phyloP scores from a whole-genome alignment of 2,113 vertebrate genomes.

The Lagopus leucura region DNA sequence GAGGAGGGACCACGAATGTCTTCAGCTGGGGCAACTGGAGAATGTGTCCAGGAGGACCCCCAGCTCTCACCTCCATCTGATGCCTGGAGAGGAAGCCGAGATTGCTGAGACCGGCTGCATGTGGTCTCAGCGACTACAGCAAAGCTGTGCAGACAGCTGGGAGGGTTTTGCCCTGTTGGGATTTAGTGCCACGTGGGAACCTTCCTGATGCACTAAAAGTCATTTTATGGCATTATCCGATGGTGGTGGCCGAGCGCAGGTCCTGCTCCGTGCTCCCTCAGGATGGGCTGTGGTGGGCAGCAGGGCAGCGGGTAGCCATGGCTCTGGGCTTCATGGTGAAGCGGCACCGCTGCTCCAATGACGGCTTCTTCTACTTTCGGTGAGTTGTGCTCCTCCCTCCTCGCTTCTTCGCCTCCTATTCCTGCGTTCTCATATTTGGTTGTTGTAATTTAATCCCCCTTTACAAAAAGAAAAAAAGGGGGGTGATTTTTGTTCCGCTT shows the following conservation, averaged over 20 bases:
- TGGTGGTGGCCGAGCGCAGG: not conserved
- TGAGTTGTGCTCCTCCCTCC: constrained; percentile 38
- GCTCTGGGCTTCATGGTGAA: constrained; percentile 75
- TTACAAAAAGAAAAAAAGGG: not conserved
- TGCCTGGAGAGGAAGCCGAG: not conserved
- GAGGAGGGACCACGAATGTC: not conserved
- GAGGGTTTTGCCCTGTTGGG: constrained; percentile 72
- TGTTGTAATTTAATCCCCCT: not conserved
- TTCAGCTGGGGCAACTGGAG: not conserved
- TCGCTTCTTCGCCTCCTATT: rapidly evolving
- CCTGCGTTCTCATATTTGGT: rapidly evolving
- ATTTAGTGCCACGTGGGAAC: constrained; percentile 77
- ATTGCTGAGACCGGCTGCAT: constrained; percentile 14
- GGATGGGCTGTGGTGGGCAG: not conserved
- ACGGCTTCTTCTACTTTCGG: constrained; percentile 74
- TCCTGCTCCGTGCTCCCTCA: not conserved
- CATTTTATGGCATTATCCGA: constrained; percentile 67
- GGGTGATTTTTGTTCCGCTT: constrained; percentile 21
- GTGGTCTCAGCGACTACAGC: not conserved
- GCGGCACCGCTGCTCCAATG: constrained; percentile 55
- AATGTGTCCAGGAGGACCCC: not conserved
- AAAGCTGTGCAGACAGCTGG: constrained; percentile 75
- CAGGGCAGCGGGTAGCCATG: constrained; percentile 34
- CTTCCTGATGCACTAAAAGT: constrained; percentile 69
- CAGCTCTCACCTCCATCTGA: not conserved